A percentile compares a stretch with the other conserved stretches of the same genome.
Conservation (phyloP, 2,888 invertebrate genomes). For the Bembecia ichneumoniformis region DNA sequence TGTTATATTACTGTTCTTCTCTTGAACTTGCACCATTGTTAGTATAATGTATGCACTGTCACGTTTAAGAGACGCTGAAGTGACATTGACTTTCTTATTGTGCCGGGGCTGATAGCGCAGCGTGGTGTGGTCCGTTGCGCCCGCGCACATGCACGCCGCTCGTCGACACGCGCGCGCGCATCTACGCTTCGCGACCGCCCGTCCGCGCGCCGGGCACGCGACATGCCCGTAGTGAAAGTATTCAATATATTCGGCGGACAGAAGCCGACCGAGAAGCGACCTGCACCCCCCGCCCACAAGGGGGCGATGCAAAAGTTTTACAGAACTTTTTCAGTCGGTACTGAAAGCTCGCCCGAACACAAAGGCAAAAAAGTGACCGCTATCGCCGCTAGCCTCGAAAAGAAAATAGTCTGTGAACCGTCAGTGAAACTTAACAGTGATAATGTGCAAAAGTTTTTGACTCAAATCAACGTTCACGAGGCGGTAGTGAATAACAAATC, state of each 20-base stretch:
- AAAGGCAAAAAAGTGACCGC: slow-evolving; percentile 64
- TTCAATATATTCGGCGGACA: slow-evolving; percentile 70
- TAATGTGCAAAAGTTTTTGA: slow-evolving; percentile 51
- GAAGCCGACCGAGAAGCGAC: slow-evolving; percentile 64
- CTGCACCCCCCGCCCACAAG: slow-evolving; percentile 36
- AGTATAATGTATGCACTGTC: slow-evolving; percentile 35
- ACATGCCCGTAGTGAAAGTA: slow-evolving; percentile 71
- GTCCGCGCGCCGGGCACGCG: slow-evolving; percentile 56
- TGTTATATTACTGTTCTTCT: neutral
- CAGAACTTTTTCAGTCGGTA: slow-evolving; percentile 64
- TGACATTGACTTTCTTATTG: slow-evolving; percentile 69
- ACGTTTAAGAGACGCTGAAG: slow-evolving; percentile 34
- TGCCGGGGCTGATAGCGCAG: slow-evolving; percentile 41
- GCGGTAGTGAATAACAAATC: slow-evolving; percentile 38
- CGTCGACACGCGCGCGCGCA: slow-evolving; percentile 65
- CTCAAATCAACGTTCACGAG: slow-evolving; percentile 35
- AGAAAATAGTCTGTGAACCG: slow-evolving; percentile 52
- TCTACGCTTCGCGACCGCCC: slow-evolving; percentile 51
- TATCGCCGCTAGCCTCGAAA: slow-evolving; percentile 61
- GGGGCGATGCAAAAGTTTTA: slow-evolving; percentile 65
- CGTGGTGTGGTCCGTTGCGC: slow-evolving; percentile 17
- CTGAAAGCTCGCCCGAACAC: slow-evolving; percentile 46
- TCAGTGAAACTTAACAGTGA: slow-evolving; percentile 40
- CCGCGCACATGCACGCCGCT: slow-evolving; percentile 57
- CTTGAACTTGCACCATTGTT: slow-evolving; percentile 11